Evolutionary conservation across 2,113 vertebrate species (phyloP).

Genomic region (Pelecanus crispus): DNA sequence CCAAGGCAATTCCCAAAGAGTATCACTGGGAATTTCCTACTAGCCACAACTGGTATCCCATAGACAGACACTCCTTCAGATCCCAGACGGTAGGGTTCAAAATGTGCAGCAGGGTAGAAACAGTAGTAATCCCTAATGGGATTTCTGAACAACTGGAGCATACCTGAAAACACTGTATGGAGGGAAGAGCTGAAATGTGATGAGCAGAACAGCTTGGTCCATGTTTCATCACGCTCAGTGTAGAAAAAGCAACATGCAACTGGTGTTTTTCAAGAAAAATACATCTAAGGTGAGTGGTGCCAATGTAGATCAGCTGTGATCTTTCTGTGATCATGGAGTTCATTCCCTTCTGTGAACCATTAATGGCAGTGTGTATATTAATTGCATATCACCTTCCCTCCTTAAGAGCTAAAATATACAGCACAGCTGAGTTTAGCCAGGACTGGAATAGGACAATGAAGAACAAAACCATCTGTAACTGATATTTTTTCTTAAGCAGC

Average conservation of each 20-base stretch:
- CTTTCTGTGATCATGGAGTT: neutral
- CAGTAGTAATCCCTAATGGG: neutral
- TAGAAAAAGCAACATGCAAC: neutral
- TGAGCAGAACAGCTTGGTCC: neutral
- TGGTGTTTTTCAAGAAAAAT: neutral
- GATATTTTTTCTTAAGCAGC: neutral
- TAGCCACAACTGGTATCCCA: fast-evolving
- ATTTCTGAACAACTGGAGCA: neutral
- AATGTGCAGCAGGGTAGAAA: neutral
- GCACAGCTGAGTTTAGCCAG: neutral
- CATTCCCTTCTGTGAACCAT: neutral
- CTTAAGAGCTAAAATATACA: neutral
- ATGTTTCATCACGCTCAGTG: neutral
- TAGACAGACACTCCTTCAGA: neutral
- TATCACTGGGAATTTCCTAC: neutral
- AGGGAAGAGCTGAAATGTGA: neutral
- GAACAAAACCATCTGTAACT: neutral
- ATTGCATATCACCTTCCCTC: neutral
- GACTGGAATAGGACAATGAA: neutral
- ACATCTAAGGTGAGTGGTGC: fast-evolving
- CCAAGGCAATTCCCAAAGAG: neutral
- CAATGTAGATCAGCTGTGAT: neutral
- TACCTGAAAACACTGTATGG: neutral
- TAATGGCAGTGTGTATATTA: neutral
- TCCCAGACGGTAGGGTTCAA: neutral